Base-by-base conservation (phyloP, 1,140 invertebrate genomes). In the Onthophagus taurus region DNA sequence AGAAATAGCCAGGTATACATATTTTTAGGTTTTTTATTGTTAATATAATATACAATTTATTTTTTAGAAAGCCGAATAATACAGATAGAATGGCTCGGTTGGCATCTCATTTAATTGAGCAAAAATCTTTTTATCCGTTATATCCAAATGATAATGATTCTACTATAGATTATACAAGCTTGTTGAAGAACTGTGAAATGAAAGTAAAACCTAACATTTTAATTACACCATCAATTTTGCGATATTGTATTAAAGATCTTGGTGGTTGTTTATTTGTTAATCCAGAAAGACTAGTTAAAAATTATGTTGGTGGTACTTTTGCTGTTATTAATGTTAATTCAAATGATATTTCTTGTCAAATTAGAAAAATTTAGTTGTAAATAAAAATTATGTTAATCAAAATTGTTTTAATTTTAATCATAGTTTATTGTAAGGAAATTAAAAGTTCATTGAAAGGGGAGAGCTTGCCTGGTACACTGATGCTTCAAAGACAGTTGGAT, bases 51-150 rank as follows among this genome's bases (percentile, higher is more conserved):
- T n/a, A 7, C 6, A 33, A 33, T n/a, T n/a, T n/a, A 33, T 33
- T 23, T 44, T 43, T 8, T n/a, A 36, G 23, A 19, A 11, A 8
- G 29, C 3, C 19, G 13, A 29, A 29, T 29, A 18, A 21, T 24
- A 31, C 1, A 18, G 84, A 88, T 56, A 76, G 84, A 48, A 63
- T 90, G 42, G 70, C 76, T 24, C 76, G 86, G 9, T 57, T 86
- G 16, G 78, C 80, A 16, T 72, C 75, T 29, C 85, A 93, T 60
- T 56, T 94, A 18, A 58, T 93, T 19, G 61, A 70, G 41, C 89
- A 94, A 66, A 75, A 77, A 48, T 78, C 74, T 53, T 89, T 85
- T 59, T 90, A 89, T 65, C 89, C 90, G 9, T 57, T 91, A 8
- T 82, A 81, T 63, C 86, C 87, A 43, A 73, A 83, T n/a, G 61